Evolutionary conservation across 2,888 invertebrate genomes (phyloP).

Genomic region (Heliconius charithonia): DNA sequence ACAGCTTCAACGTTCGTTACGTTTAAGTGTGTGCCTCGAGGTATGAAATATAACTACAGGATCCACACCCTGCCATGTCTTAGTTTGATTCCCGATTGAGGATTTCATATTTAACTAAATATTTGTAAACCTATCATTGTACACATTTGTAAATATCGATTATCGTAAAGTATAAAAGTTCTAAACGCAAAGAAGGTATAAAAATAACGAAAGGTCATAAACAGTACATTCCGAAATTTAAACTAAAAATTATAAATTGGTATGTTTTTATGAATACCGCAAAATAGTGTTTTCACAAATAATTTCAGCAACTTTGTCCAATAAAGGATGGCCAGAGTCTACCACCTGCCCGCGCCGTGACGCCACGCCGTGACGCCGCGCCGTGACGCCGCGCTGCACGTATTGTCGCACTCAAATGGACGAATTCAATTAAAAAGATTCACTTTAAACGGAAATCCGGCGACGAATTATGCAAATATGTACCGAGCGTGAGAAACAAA

Average conservation of each 20-base stretch:
- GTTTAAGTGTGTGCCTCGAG: background rate
- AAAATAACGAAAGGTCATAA: background rate
- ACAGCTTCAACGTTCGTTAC: background rate
- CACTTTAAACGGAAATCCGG: slow-evolving; percentile 26
- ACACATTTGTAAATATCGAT: too few species aligned
- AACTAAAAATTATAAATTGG: background rate
- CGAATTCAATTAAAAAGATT: slow-evolving; percentile 33
- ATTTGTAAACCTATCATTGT: too few species aligned
- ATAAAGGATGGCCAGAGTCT: background rate
- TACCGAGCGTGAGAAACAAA: slow-evolving; percentile 7
- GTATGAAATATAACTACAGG: too few species aligned
- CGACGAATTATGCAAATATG: slow-evolving; percentile 39
- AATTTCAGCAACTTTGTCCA: background rate
- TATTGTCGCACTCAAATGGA: slow-evolving; percentile 7
- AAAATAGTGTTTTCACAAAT: background rate
- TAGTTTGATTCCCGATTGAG: too few species aligned
- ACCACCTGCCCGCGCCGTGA: background rate
- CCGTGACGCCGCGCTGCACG: background rate
- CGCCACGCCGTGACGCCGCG: too few species aligned
- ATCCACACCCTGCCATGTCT: too few species aligned
- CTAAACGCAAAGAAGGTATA: background rate
- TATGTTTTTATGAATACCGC: slow-evolving; percentile 16
- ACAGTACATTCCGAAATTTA: background rate
- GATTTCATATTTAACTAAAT: too few species aligned
- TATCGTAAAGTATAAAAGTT: too few species aligned